Percentiles rank a stretch among this genome's conserved stretches.
These are phyloP conservation scores for Jaculus jaculus DNA, from an alignment of 2,113 vertebrate species.

Conservation along the genomic window DNA sequence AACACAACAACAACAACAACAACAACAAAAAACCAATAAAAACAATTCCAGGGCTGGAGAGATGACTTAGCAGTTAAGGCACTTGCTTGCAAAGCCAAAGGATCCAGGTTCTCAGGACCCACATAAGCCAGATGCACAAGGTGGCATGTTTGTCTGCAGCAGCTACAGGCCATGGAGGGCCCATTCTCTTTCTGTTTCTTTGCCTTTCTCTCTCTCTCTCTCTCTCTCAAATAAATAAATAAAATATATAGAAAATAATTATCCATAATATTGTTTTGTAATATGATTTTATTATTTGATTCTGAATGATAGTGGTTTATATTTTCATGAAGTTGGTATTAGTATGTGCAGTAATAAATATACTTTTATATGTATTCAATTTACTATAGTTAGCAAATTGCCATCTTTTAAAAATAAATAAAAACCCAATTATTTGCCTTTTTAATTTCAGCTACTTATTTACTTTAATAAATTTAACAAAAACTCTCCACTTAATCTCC, in stretches of 20 bases:
- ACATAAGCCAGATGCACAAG: no score
- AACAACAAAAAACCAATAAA: no score
- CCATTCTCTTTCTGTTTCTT: no score
- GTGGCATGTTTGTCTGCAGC: no score
- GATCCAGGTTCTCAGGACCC: no score
- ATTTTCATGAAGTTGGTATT: neutral
- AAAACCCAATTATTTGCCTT: neutral
- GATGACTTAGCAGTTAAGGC: no score
- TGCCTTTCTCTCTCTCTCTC: no score
- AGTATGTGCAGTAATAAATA: neutral
- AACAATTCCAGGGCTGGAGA: no score
- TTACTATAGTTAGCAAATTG: neutral
- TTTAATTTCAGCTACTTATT: slow-evolving; percentile 32
- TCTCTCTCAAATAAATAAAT: no score
- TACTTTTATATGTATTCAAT: neutral
- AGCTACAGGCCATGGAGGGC: no score
- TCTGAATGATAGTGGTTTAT: neutral
- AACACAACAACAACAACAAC: no score
- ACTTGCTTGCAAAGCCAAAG: no score
- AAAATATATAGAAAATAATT: neutral
- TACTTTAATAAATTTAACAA: neutral
- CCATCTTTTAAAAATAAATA: neutral
- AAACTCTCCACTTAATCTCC: neutral
- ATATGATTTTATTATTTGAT: neutral
- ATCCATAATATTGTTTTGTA: neutral